Evolutionary conservation across 2,888 invertebrate genomes (phyloP).

Genomic region (Pyrrhia umbra): DNA sequence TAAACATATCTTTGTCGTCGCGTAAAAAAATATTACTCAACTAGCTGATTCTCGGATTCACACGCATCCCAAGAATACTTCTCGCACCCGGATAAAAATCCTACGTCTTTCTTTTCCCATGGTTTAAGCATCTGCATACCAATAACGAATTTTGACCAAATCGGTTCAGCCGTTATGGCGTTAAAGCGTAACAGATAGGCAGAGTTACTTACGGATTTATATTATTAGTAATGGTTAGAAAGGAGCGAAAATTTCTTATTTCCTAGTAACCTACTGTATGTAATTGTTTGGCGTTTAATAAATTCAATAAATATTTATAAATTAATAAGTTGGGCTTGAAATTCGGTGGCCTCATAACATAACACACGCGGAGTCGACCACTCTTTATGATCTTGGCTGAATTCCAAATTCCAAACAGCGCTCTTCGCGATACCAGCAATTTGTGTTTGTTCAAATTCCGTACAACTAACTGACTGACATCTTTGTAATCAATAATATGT

Average conservation of each 20-base stretch:
- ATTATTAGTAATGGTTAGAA: not conserved
- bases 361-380: conserved; percentile 73
- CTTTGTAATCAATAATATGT: conserved; percentile 35
- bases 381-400: conserved; percentile 81
- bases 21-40: too few relatives aligned
- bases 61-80: too few relatives aligned
- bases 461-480: conserved; percentile 59
- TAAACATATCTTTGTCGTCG: too few relatives aligned
- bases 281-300: conserved; percentile 68
- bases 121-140: too few relatives aligned
- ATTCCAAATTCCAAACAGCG: conserved; percentile 79
- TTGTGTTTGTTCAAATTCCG: conserved; percentile 74
- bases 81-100: too few relatives aligned
- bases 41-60: too few relatives aligned
- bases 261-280: conserved; percentile 58
- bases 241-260: conserved; percentile 17
- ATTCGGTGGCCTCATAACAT: conserved; percentile 82
- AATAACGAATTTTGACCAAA: too few relatives aligned
- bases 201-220: too few relatives aligned
- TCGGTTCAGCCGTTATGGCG: too few relatives aligned
- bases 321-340: conserved; percentile 76
- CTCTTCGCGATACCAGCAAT: conserved; percentile 73
- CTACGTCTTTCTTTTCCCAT: too few relatives aligned
- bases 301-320: too few relatives aligned
- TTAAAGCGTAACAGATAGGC: too few relatives aligned